Conservation (phyloP, 92 coral and sea anemone genomes). For the Montipora capitata region DNA sequence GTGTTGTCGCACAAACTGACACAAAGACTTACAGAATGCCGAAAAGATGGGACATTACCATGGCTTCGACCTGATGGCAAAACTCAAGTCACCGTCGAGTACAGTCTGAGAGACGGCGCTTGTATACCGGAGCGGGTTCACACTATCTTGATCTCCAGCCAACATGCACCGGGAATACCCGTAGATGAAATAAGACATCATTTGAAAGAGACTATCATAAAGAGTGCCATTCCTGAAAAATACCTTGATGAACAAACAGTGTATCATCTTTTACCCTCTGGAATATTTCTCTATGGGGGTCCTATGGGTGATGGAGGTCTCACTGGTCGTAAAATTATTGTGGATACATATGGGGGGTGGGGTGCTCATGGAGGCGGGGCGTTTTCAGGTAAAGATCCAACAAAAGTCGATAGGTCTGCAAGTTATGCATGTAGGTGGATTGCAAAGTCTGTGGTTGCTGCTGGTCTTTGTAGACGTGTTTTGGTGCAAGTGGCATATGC, state of each 20-base stretch:
- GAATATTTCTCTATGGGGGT: slow-evolving; percentile 79
- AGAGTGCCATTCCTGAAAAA: slow-evolving; percentile 78
- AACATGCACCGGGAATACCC: slow-evolving; percentile 74
- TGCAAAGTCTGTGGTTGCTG: slow-evolving; percentile 94
- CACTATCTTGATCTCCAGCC: slow-evolving; percentile 81
- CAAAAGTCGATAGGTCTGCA: slow-evolving; percentile 93
- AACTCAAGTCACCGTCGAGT: slow-evolving; percentile 92
- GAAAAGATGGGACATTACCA: slow-evolving; percentile 76
- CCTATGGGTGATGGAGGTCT: slow-evolving; percentile 91
- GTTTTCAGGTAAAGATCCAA: slow-evolving; percentile 93
- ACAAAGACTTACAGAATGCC: slow-evolving; percentile 80
- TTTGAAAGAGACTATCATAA: slow-evolving; percentile 74
- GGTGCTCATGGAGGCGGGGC: slow-evolving; percentile 98
- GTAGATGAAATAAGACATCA: slow-evolving; percentile 85
- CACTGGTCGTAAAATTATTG: slow-evolving; percentile 95
- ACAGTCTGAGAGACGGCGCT: slow-evolving; percentile 81
- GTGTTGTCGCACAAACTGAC: slow-evolving; percentile 84
- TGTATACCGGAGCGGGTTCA: slow-evolving; percentile 87
- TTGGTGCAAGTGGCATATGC: slow-evolving; percentile 91
- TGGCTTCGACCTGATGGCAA: slow-evolving; percentile 93
- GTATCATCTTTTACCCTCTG: slow-evolving; percentile 86
- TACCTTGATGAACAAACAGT: slow-evolving; percentile 89
- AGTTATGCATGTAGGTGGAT: slow-evolving; percentile 94
- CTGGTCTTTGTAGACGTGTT: slow-evolving; percentile 86
- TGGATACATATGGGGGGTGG: slow-evolving; percentile 96